phyloP scores from a whole-genome alignment of 2,888 invertebrate genomes.

The Drosophila nigritarsus region DNA sequence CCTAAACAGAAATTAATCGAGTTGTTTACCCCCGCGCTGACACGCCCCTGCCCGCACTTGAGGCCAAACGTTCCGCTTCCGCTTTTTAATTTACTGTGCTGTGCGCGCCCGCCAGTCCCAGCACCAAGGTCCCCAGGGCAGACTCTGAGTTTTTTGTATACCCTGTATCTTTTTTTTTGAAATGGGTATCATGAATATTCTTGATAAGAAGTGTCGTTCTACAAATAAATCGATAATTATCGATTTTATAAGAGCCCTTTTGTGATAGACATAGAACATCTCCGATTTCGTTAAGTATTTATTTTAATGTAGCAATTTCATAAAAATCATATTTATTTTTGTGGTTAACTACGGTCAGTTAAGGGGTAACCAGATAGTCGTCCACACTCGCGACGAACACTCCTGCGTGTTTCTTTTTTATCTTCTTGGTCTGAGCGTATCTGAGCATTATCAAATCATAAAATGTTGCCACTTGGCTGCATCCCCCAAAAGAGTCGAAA shows the following conservation, averaged over 20 bases:
- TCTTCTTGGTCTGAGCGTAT: constrained; percentile 53
- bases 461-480: constrained; percentile 83
- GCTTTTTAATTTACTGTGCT: constrained; percentile 73
- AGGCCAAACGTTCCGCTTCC: constrained; percentile 46
- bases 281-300: background rate
- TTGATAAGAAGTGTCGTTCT: background rate
- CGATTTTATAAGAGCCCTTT: background rate
- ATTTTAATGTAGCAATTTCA: fast-evolving
- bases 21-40: constrained; percentile 37
- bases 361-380: constrained; percentile 11
- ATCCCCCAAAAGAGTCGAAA: constrained; percentile 46
- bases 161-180: background rate
- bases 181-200: too few relatives aligned
- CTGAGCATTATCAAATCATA: constrained; percentile 84
- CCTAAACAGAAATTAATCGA: constrained; percentile 67
- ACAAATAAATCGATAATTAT: background rate
- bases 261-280: background rate
- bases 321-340: background rate
- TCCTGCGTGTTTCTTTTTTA: background rate
- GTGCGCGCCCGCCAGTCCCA: constrained; percentile 15
- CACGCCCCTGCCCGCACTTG: constrained; percentile 4
- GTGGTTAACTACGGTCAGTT: too few relatives aligned
- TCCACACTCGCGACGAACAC: background rate
- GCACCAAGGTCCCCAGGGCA: constrained; percentile 57
- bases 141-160: constrained; percentile 18